Conservation (phyloP, 2,888 invertebrate species). For the Lingula anatina region DNA sequence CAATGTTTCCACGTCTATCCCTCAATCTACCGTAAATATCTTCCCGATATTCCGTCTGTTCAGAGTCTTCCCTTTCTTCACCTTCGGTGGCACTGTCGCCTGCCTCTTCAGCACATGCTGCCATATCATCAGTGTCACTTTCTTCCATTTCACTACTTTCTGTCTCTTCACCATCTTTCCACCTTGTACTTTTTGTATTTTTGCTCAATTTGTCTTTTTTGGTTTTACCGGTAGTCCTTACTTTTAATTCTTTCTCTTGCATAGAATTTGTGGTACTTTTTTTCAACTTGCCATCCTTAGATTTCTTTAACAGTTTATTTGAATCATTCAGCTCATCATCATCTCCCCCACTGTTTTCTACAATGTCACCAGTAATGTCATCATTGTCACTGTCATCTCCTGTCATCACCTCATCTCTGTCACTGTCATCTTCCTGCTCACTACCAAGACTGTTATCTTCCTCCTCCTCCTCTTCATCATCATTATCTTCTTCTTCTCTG, state of each 20-base stretch:
- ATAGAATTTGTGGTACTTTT: too few relatives aligned
- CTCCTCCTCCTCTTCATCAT: constrained; percentile 59
- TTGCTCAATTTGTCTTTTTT: too few relatives aligned
- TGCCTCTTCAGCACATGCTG: constrained; percentile 2
- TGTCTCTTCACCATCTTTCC: too few relatives aligned
- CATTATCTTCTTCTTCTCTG: constrained; percentile 53
- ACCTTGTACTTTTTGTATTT: too few relatives aligned
- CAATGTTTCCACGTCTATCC: constrained; percentile 73
- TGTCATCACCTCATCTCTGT: constrained; percentile 26
- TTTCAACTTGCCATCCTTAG: constrained; percentile 5
- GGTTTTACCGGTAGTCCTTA: too few relatives aligned
- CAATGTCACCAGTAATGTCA: constrained; percentile 1
- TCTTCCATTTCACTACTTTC: too few relatives aligned
- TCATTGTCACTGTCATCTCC: constrained; percentile 17
- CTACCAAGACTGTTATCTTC: constrained; percentile 3
- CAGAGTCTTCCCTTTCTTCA: background rate
- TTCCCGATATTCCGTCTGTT: constrained; percentile 50
- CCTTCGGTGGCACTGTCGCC: constrained; percentile 4
- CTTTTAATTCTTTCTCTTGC: too few relatives aligned
- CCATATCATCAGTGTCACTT: too few relatives aligned
- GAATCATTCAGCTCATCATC: constrained; percentile 3
- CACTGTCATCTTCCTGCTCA: constrained; percentile 56
- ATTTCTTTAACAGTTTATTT: constrained; percentile 8
- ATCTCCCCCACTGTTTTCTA: constrained; percentile 7
- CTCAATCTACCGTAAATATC: constrained; percentile 90